Percentiles rank a stretch among this genome's conserved stretches.
Evolutionary conservation across 2,797 vertebrate species (phyloP).

Genomic region (Ctenochaetus hawaiiensis): DNA sequence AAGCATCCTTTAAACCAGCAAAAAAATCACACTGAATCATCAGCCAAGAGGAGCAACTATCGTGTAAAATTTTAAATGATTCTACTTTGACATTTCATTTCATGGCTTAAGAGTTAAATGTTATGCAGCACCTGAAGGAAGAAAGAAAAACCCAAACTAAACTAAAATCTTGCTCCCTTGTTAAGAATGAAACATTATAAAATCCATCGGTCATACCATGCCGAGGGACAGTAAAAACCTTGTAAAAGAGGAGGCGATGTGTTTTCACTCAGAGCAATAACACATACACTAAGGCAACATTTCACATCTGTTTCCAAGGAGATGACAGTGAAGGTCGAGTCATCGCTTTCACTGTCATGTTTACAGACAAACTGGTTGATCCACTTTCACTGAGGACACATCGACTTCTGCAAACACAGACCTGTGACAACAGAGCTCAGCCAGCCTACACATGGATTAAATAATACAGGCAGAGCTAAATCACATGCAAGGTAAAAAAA

Average conservation of each 20-base stretch:
- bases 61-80: background rate
- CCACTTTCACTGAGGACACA: constrained; percentile 16
- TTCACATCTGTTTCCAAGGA: constrained; percentile 72
- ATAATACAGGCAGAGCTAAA: background rate
- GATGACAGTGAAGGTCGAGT: constrained; percentile 51
- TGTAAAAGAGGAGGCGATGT: background rate
- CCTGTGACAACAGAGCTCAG: background rate
- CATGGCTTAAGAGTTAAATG: background rate
- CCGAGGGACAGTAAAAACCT: background rate
- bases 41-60: background rate
- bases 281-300: constrained; percentile 12
- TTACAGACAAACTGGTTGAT: constrained; percentile 52
- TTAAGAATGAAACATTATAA: background rate
- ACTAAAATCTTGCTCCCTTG: background rate
- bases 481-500: background rate
- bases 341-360: constrained; percentile 25
- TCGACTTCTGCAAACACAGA: constrained; percentile 34
- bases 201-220: background rate
- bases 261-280: constrained; percentile 17
- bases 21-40: background rate
- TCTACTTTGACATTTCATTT: background rate
- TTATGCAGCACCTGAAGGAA: background rate
- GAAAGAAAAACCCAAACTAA: background rate
- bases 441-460: background rate
- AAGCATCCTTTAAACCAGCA: background rate